Evolutionary conservation across 2,888 invertebrate genomes (phyloP).

Genomic region (Chouioia cunea): DNA sequence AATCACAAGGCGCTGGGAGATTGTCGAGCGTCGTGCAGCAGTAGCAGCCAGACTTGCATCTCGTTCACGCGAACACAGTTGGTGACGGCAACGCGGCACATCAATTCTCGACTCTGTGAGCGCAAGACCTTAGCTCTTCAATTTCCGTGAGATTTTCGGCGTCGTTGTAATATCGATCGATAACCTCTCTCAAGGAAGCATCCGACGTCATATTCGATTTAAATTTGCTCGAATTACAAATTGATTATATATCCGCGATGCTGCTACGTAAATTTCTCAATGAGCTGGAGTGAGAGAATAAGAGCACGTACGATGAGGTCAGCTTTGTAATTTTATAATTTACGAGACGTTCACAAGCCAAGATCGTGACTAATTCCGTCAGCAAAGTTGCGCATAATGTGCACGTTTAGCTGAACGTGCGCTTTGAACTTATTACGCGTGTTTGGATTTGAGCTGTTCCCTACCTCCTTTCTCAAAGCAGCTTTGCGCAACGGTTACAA

Average conservation of each 20-base stretch:
- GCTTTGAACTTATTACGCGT: neutral
- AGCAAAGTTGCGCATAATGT: neutral
- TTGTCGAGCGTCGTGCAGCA: no score
- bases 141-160: conserved; percentile 38
- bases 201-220: conserved; percentile 30
- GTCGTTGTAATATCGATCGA: no score
- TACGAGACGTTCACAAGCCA: no score
- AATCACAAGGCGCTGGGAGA: no score
- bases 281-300: neutral
- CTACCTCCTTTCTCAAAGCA: no score
- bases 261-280: no score
- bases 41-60: no score
- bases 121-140: conserved; percentile 39
- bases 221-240: conserved; percentile 13
- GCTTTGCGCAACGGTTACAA: no score
- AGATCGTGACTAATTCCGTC: conserved; percentile 9
- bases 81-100: no score
- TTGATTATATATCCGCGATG: no score
- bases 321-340: conserved; percentile 8
- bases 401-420: neutral
- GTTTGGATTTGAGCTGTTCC: neutral
- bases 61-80: neutral
- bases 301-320: conserved; percentile 24
- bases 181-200: neutral
- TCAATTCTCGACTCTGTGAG: conserved; percentile 17